Evolutionary conservation across 2,888 invertebrate genomes (phyloP).

Genomic region (Julus scandinavius): DNA sequence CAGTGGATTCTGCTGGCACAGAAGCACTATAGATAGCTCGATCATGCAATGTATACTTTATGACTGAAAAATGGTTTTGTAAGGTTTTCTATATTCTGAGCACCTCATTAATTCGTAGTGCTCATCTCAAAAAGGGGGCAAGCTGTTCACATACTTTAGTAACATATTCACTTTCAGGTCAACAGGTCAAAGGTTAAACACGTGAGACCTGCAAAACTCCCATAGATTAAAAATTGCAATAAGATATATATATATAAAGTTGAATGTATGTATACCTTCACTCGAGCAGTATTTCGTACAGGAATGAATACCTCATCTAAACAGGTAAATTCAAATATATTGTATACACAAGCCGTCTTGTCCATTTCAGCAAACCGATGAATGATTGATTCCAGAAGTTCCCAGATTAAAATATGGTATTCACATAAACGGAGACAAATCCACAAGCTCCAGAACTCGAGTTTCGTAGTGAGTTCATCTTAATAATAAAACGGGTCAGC

Average conservation of each 20-base stretch:
- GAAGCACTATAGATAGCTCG: too few relatives aligned
- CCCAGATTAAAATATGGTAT: not conserved
- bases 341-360: not conserved
- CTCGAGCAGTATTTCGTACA: conserved; percentile 52
- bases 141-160: too few relatives aligned
- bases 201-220: too few relatives aligned
- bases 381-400: not conserved
- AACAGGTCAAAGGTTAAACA: too few relatives aligned
- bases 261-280: conserved; percentile 51
- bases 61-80: too few relatives aligned
- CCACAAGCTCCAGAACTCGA: not conserved
- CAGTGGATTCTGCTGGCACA: too few relatives aligned
- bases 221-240: too few relatives aligned
- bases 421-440: not conserved
- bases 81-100: too few relatives aligned
- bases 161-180: too few relatives aligned
- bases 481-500: not conserved
- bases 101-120: too few relatives aligned
- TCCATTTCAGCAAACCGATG: not conserved
- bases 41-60: too few relatives aligned
- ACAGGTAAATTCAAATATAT: conserved; percentile 51
- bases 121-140: too few relatives aligned
- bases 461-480: not conserved
- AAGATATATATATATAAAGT: not conserved
- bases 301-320: conserved; percentile 56